These are phyloP conservation scores for Microtus pennsylvanicus DNA, from an alignment of 2,113 vertebrate genomes.

Conservation along the genomic window DNA sequence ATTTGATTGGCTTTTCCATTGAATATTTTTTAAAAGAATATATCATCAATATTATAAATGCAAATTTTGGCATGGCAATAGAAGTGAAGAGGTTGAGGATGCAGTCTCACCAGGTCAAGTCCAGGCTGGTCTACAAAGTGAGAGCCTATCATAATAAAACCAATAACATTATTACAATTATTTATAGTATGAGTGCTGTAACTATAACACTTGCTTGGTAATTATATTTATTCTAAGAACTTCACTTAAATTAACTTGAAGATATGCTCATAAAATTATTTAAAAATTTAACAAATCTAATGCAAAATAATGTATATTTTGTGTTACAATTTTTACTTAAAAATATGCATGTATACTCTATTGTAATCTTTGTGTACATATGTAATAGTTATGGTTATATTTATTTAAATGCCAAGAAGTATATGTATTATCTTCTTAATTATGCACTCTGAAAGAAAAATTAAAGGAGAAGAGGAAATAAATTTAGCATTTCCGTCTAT, in stretches of 20 bases:
- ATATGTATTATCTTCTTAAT: background rate
- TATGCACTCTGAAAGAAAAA: background rate
- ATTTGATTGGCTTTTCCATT: background rate
- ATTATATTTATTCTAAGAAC: background rate
- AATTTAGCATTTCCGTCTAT: background rate
- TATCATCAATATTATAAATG: background rate
- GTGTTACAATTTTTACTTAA: background rate
- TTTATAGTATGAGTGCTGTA: background rate
- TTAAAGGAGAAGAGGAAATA: background rate
- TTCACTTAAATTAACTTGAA: background rate
- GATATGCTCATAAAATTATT: background rate
- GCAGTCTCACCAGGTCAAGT: background rate
- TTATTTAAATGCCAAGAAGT: background rate
- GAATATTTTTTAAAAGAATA: background rate
- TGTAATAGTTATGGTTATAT: background rate
- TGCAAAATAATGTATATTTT: background rate
- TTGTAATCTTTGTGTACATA: background rate
- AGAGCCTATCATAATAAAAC: background rate
- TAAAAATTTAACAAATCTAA: background rate
- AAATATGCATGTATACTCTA: background rate
- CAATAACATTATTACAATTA: background rate
- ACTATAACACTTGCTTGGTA: background rate
- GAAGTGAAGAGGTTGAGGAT: background rate
- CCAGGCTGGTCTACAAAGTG: background rate
- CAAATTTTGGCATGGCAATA: background rate